Conservation (phyloP, 2,113 vertebrate genomes). For the Marmota flaviventris region DNA sequence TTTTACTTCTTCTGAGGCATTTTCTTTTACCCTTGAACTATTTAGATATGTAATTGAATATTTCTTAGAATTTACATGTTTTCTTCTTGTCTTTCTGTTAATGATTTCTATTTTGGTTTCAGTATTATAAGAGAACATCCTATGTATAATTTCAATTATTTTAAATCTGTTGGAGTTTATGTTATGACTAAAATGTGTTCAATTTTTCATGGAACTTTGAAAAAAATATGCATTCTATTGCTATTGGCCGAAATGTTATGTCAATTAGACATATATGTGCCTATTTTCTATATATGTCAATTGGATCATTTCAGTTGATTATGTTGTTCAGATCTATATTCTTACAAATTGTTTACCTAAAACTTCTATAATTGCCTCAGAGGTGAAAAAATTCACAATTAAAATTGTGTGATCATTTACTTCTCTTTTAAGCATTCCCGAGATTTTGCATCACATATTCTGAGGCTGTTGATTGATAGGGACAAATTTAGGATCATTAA, state of each 20-base stretch:
- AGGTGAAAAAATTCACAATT: background rate
- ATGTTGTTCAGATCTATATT: background rate
- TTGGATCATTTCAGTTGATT: background rate
- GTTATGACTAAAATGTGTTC: background rate
- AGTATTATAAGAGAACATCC: background rate
- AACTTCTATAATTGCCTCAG: background rate
- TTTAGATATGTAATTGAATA: background rate
- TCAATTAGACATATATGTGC: background rate
- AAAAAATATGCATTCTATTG: background rate
- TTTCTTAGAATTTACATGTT: background rate
- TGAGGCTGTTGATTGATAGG: background rate
- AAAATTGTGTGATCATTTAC: background rate
- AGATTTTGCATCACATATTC: background rate
- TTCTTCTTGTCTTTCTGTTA: background rate
- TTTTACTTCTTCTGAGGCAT: background rate
- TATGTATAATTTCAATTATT: background rate
- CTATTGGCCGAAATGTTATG: background rate
- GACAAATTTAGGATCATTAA: background rate
- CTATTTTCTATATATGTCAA: background rate
- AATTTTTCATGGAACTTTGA: background rate
- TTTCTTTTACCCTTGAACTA: background rate
- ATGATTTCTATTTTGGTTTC: background rate
- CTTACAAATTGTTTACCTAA: background rate
- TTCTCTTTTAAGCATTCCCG: background rate
- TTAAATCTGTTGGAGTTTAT: background rate